Base-by-base conservation (phyloP, 2,888 invertebrate genomes). In the Cetonia aurata region DNA sequence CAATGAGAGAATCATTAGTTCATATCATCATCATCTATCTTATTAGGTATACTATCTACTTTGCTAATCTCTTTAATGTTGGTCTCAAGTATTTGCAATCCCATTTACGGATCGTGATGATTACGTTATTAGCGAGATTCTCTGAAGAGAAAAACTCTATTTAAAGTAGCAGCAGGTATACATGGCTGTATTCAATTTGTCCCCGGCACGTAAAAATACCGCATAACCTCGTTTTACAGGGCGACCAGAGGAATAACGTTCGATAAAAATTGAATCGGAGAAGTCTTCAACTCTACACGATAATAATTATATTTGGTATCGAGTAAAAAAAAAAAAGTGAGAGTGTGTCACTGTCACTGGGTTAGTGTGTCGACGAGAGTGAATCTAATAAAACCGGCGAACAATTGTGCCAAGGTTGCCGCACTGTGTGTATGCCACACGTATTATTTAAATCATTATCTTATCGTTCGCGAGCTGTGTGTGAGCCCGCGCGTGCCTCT, bases 321-420 rank as follows among this genome's bases (percentile, higher is more conserved):
- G 56, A 10, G 31, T 25, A 25, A 25, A 31, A 13, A 42, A 25
- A 48, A 62, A 69, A 68, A 59, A 69, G 69, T 60, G 69, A 69
- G 69, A 68, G 68, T 71, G 62, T 73, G 72, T 72, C 74, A 74
- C 67, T 75, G 77, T 73, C 76, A 78, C 70, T 77, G 74, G 76
- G 77, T 78, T 72, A 78, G 77, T 77, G 70, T 79, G 77, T 77
- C 76, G 77, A 75, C 75, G 79, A 81, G 79, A 81, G 81, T 80
- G 81, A 81, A 81, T 80, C 79, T 77, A 79, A 78, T 76, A 75
- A 75, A 76, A 75, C 73, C 74, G 71, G 73, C 70, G 70, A 73
- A 71, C 75, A 77, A 75, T 76, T 74, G 73, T 76, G 76, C 69
- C 76, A 77, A 75, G 74, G 74, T 72, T 71, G 69, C 31, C 25